A percentile compares a stretch with the other conserved stretches of the same genome.
Conservation (phyloP, 2,797 vertebrate genomes). For the Cryptoprocta ferox region DNA sequence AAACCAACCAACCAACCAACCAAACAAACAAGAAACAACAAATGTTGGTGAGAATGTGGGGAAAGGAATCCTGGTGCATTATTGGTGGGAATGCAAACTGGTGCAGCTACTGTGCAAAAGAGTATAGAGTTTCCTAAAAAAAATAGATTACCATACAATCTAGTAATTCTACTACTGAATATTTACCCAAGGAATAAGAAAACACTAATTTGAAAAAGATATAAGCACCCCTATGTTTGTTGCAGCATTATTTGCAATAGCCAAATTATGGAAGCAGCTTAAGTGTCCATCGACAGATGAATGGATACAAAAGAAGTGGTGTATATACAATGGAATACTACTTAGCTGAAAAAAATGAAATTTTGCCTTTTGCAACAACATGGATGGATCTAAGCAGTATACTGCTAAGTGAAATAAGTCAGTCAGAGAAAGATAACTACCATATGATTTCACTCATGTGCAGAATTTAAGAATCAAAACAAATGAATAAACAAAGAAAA, state of each 20-base stretch:
- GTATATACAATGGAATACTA: neutral
- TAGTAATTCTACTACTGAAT: neutral
- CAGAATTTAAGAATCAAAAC: neutral
- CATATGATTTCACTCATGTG: neutral
- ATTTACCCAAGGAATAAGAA: neutral
- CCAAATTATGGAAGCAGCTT: neutral
- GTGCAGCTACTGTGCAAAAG: neutral
- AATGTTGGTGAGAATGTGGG: neutral
- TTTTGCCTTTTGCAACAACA: neutral
- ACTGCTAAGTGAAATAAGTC: neutral
- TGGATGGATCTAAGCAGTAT: neutral
- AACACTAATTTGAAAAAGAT: neutral
- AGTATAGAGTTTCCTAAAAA: neutral
- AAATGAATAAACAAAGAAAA: neutral
- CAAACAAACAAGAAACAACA: neutral
- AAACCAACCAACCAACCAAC: neutral
- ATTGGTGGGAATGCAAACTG: neutral
- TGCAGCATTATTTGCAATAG: neutral
- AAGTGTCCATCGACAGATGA: neutral
- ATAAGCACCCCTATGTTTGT: neutral
- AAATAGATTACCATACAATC: neutral
- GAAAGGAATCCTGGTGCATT: neutral
- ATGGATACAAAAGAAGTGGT: neutral
- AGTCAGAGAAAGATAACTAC: neutral
- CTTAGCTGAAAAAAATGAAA: neutral